phyloP scores from a whole-genome alignment of 1,140 invertebrate species.

The Lucilia sericata region DNA sequence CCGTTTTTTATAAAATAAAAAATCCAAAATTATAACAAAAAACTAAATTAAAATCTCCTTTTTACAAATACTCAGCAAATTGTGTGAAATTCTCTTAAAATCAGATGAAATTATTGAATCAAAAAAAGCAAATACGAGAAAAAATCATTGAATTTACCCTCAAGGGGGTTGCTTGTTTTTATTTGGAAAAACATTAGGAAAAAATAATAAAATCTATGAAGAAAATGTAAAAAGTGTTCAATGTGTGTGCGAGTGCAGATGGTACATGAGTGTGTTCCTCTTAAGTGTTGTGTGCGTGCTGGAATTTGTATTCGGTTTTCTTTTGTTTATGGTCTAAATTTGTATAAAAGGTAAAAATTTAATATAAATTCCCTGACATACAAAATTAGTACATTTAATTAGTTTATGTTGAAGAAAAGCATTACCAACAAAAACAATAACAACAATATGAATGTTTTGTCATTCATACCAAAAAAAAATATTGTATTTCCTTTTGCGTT shows the following conservation, averaged over 20 bases:
- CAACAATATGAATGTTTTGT: neutral
- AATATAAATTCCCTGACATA: neutral
- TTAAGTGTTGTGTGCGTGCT: slow-evolving; percentile 9
- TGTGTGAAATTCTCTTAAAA: neutral
- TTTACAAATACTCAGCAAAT: neutral
- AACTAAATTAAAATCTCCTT: slow-evolving; percentile 8
- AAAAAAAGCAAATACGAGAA: neutral
- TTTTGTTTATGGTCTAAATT: slow-evolving; percentile 4
- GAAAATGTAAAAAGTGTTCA: neutral
- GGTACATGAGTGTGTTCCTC: neutral
- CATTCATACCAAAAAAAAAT: neutral
- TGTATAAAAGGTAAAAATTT: neutral
- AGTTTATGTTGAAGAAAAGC: neutral
- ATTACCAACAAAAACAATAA: neutral
- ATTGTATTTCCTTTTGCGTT: slow-evolving; percentile 11
- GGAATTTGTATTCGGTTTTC: neutral
- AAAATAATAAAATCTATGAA: neutral
- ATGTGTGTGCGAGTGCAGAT: neutral
- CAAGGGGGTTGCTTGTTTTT: neutral
- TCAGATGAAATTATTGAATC: neutral
- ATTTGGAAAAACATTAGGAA: neutral
- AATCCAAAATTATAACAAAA: slow-evolving; percentile 22
- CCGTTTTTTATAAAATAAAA: slow-evolving; percentile 20
- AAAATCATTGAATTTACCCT: slow-evolving; percentile 21
- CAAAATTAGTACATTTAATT: neutral